phyloP scores from a whole-genome alignment of 2,113 vertebrate species.

The Leucoraja erinaceus region DNA sequence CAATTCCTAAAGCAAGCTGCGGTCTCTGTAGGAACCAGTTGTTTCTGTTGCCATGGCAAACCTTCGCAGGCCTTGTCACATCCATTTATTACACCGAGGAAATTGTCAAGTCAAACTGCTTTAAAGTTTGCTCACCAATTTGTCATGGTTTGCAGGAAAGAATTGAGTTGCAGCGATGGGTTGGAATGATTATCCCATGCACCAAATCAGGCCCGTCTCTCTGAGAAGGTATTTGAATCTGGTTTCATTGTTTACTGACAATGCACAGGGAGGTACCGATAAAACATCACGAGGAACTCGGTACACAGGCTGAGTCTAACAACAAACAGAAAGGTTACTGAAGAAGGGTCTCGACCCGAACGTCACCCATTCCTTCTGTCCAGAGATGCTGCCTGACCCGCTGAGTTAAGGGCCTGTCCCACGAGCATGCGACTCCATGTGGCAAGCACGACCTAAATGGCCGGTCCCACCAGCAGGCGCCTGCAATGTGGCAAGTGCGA shows the following conservation, averaged over 20 bases:
- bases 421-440: too few relatives aligned
- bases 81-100: slow-evolving; percentile 17
- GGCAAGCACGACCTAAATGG: too few relatives aligned
- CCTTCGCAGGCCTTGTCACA: slow-evolving; percentile 26
- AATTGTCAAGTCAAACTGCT: slow-evolving; percentile 36
- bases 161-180: not conserved
- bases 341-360: too few relatives aligned
- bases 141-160: not conserved
- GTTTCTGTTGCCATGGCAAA: slow-evolving; percentile 25
- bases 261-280: not conserved
- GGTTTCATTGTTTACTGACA: not conserved
- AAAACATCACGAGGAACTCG: not conserved
- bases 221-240: not conserved
- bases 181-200: slow-evolving; percentile 3
- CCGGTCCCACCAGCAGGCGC: too few relatives aligned
- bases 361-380: too few relatives aligned
- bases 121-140: slow-evolving; percentile 30
- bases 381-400: too few relatives aligned
- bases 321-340: not conserved
- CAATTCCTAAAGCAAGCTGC: slow-evolving; percentile 8
- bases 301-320: not conserved
- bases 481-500: too few relatives aligned
- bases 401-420: too few relatives aligned
- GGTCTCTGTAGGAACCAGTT: not conserved
- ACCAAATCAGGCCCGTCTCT: not conserved